phyloP scores from a whole-genome alignment of 2,888 invertebrate species.

The Conistra vaccinii region DNA sequence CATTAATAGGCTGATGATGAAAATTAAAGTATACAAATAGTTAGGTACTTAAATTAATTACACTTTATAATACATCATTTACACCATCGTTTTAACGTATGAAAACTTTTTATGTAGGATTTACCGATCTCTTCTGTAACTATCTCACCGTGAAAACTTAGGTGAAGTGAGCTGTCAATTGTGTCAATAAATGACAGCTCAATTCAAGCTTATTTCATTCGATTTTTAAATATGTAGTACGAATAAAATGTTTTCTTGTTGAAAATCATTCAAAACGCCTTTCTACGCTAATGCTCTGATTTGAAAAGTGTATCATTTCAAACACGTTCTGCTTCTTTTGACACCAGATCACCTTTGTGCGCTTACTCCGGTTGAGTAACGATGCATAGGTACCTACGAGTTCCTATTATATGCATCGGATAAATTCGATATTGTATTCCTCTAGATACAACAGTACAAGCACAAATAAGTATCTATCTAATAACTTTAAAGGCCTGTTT shows the following conservation, averaged over 20 bases:
- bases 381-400: slow-evolving; percentile 18
- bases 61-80: not conserved
- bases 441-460: no score
- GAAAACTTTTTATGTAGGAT: no score
- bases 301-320: slow-evolving; percentile 23
- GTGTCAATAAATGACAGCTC: no score
- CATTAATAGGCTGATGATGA: no score
- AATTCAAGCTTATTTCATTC: no score
- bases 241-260: not conserved
- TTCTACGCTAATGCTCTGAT: not conserved
- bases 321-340: slow-evolving; percentile 32
- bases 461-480: no score
- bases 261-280: not conserved
- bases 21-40: no score
- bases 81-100: not conserved
- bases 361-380: slow-evolving; percentile 4
- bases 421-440: not conserved
- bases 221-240: not conserved
- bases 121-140: no score
- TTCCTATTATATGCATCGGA: not conserved
- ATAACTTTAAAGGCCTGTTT: no score
- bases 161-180: no score
- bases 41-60: not conserved
- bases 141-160: no score
- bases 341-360: slow-evolving; percentile 41